These are phyloP conservation scores for Hypselothyrea guttata DNA, from an alignment of 2,888 invertebrate genomes.

Conservation along the genomic window DNA sequence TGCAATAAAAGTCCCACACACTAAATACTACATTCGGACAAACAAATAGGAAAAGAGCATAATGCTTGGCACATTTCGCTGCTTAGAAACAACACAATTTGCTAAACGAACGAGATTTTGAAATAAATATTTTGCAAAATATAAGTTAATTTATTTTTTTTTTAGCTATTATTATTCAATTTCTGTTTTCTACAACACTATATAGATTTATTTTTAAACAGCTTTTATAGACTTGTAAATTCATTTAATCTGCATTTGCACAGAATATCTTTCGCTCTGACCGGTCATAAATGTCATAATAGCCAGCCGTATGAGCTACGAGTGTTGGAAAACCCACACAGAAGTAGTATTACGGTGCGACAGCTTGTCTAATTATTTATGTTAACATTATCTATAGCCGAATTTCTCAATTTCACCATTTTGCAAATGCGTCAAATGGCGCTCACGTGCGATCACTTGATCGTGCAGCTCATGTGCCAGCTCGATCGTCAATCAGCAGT, in stretches of 20 bases:
- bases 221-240: background rate
- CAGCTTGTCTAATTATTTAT: constrained; percentile 37
- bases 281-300: too few species aligned
- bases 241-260: background rate
- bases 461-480: constrained; percentile 50
- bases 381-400: constrained; percentile 26
- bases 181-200: too few species aligned
- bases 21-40: constrained; percentile 14
- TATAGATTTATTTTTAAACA: too few species aligned
- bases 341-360: background rate
- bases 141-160: too few species aligned
- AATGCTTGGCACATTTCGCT: background rate
- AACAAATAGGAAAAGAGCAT: constrained; percentile 4
- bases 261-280: too few species aligned
- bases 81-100: too few species aligned
- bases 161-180: too few species aligned
- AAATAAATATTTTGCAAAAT: too few species aligned
- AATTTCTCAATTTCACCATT: constrained; percentile 33
- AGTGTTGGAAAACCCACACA: too few species aligned
- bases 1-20: constrained; percentile 53
- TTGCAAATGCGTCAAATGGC: constrained; percentile 43
- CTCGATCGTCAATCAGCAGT: background rate
- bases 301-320: too few species aligned
- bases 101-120: too few species aligned
- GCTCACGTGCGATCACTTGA: constrained; percentile 76